Evolutionary conservation across 2,113 vertebrate genomes (phyloP).

Genomic region (Grammomys dolichurus): DNA sequence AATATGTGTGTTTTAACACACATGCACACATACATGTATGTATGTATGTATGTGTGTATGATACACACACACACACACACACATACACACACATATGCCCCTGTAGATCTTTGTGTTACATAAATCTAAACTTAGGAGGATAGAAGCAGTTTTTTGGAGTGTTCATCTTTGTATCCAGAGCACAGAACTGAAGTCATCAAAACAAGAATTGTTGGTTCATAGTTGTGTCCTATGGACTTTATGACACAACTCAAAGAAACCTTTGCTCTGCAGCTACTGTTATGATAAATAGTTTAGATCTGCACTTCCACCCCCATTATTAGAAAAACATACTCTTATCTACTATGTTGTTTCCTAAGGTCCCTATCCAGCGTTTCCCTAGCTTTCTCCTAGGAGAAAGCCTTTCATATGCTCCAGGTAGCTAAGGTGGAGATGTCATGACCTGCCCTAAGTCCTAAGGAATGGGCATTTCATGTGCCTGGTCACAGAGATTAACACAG

Average conservation of each 20-base stretch:
- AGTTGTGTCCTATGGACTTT: background rate
- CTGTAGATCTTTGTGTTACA: conserved; percentile 30
- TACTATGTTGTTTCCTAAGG: background rate
- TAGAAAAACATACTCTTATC: conserved; percentile 33
- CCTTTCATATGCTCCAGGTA: background rate
- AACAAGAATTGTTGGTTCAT: conserved; percentile 33
- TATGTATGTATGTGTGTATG: too few species aligned
- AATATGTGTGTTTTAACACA: too few species aligned
- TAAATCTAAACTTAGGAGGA: conserved; percentile 37
- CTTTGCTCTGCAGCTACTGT: background rate
- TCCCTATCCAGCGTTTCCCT: background rate
- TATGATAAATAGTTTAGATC: background rate
- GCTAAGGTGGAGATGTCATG: background rate
- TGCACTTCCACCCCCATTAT: conserved; percentile 5
- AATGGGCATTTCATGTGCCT: background rate
- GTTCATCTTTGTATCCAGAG: conserved; percentile 10
- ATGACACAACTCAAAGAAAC: conserved; percentile 34
- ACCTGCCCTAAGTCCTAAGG: background rate
- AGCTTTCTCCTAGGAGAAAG: conserved; percentile 11
- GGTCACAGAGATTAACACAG: background rate
- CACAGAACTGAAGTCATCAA: conserved; percentile 40
- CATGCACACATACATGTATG: background rate
- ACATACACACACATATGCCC: background rate
- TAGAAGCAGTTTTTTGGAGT: conserved; percentile 23
- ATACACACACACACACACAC: background rate